Evolutionary conservation across 2,888 invertebrate genomes (phyloP).

Genomic region (Sthenelais limicola): DNA sequence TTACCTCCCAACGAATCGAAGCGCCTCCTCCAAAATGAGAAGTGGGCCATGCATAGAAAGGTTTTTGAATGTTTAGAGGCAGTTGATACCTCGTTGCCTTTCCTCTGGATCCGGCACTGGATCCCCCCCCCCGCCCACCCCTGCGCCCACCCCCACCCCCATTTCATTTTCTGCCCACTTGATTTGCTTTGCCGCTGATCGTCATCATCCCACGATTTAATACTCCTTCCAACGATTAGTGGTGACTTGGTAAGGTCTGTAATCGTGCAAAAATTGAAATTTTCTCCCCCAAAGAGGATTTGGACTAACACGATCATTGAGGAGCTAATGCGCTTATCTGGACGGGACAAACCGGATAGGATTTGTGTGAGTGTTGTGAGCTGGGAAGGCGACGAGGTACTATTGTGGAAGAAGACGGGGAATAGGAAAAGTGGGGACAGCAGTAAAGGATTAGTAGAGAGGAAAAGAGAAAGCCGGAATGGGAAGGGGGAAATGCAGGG

Average conservation of each 20-base stretch:
- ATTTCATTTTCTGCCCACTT: neutral
- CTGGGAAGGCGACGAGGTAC: neutral
- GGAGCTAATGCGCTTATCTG: slow-evolving; percentile 29
- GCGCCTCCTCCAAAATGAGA: too few species aligned
- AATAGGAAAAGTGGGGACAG: neutral
- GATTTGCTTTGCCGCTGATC: too few species aligned
- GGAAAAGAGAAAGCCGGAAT: neutral
- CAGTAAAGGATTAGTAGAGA: neutral
- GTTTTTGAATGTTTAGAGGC: too few species aligned
- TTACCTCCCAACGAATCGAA: too few species aligned
- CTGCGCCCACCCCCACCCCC: neutral
- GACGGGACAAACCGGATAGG: slow-evolving; percentile 24
- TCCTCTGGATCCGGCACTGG: too few species aligned
- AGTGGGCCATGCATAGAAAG: too few species aligned
- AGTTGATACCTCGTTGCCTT: too few species aligned
- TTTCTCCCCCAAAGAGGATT: slow-evolving; percentile 34
- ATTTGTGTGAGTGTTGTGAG: neutral
- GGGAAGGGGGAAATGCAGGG: neutral
- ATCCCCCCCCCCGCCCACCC: neutral
- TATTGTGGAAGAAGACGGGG: neutral
- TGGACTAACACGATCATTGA: slow-evolving; percentile 33
- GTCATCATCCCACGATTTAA: too few species aligned
- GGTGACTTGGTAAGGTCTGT: too few species aligned
- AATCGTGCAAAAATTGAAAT: slow-evolving; percentile 38
- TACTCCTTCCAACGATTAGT: too few species aligned